These are phyloP conservation scores for Coremacera marginata DNA, from an alignment of 2,888 invertebrate species.

Conservation along the genomic window DNA sequence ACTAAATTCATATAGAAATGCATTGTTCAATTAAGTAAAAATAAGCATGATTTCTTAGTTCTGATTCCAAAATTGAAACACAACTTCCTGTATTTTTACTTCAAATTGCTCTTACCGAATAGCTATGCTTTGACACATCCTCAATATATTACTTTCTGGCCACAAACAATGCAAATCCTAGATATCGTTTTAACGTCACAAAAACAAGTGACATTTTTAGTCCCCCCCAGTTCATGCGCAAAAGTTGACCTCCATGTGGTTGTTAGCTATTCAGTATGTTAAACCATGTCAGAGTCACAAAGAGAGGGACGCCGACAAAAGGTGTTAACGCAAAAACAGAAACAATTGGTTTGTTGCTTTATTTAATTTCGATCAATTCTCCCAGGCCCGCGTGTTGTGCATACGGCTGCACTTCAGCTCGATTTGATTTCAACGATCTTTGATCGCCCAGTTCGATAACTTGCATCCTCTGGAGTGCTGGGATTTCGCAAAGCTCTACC, in stretches of 20 bases:
- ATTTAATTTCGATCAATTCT: constrained; percentile 34
- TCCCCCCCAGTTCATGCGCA: background rate
- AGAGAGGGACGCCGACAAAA: constrained; percentile 57
- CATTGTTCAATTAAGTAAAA: no score
- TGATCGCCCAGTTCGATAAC: constrained; percentile 32
- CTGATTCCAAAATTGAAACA: no score
- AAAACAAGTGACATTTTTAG: constrained; percentile 4
- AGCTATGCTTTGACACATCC: background rate
- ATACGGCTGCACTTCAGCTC: constrained; percentile 1
- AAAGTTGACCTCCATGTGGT: constrained; percentile 29
- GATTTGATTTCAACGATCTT: constrained; percentile 35
- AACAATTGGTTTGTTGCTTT: constrained; percentile 46
- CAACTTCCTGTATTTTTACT: no score
- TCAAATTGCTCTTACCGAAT: no score
- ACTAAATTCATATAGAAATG: no score
- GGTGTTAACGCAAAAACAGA: constrained; percentile 66
- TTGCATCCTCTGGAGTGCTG: constrained; percentile 25
- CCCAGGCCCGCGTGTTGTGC: background rate
- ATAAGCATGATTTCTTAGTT: no score
- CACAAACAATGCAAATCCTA: constrained; percentile 15
- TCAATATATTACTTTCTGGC: background rate
- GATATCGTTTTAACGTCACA: background rate
- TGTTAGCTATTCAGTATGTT: constrained; percentile 29
- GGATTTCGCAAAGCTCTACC: background rate
- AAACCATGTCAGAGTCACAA: constrained; percentile 7